Evolutionary conservation across 2,797 vertebrate genomes (phyloP).

Genomic region (Lacerta viridis): DNA sequence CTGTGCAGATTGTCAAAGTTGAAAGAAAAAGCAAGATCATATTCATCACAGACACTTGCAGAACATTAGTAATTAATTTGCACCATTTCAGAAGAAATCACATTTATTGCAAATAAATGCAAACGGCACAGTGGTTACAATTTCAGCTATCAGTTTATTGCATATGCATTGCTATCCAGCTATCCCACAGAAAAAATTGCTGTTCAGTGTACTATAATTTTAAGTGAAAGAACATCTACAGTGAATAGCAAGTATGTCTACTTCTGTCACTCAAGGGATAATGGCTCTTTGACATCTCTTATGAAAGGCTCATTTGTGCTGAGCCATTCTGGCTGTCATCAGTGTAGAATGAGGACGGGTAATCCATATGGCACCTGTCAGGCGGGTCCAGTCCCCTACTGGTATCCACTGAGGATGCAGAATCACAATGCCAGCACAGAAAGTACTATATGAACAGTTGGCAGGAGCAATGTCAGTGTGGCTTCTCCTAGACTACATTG

Average conservation of each 20-base stretch:
- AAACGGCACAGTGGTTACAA: constrained; percentile 11
- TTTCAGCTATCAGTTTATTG: constrained; percentile 4
- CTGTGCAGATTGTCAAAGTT: constrained; percentile 52
- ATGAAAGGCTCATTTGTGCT: constrained; percentile 34
- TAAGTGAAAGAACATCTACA: constrained; percentile 31
- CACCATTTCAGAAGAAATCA: constrained; percentile 15
- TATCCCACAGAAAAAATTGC: constrained; percentile 11
- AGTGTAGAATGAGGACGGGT: constrained; percentile 7
- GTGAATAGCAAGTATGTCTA: constrained; percentile 18
- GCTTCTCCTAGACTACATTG: background rate
- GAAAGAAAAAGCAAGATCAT: constrained; percentile 45
- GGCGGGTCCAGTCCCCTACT: background rate
- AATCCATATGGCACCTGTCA: constrained; percentile 38
- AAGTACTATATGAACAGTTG: background rate
- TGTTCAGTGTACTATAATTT: constrained; percentile 27
- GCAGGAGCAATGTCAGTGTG: background rate
- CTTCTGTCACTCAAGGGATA: constrained; percentile 35
- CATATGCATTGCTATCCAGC: constrained; percentile 15
- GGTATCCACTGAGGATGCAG: background rate
- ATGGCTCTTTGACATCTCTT: constrained; percentile 41
- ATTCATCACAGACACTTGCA: constrained; percentile 14
- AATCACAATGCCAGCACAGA: background rate
- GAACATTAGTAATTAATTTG: constrained; percentile 39
- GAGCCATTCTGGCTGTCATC: constrained; percentile 38
- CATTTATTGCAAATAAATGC: constrained; percentile 34